Evolutionary conservation across 2,888 invertebrate species (phyloP).

Genomic region (Andrena praecox): DNA sequence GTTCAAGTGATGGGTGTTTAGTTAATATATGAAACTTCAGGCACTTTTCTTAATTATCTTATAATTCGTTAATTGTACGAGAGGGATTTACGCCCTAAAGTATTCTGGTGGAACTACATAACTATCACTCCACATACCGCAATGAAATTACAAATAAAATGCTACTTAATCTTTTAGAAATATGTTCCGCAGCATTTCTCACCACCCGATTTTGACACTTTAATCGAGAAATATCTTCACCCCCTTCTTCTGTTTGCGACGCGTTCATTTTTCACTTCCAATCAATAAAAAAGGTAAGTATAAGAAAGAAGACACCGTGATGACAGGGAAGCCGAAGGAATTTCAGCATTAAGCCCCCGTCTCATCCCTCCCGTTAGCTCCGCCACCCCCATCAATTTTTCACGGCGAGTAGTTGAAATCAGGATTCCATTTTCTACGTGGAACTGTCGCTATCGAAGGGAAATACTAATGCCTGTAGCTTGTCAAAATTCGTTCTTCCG

Average conservation of each 20-base stretch:
- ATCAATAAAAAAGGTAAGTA: constrained; percentile 3
- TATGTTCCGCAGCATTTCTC: too few species aligned
- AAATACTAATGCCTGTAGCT: constrained; percentile 43
- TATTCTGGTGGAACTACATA: too few species aligned
- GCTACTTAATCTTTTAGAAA: too few species aligned
- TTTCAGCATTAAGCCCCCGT: constrained; percentile 7
- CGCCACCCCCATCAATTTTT: constrained; percentile 42
- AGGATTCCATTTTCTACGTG: constrained; percentile 59
- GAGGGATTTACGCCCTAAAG: too few species aligned
- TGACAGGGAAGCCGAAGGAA: constrained; percentile 5
- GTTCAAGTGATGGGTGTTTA: too few species aligned
- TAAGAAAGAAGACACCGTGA: not conserved
- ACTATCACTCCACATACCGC: too few species aligned
- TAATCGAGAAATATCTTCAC: not conserved
- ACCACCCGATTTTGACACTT: not conserved
- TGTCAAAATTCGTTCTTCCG: constrained; percentile 20
- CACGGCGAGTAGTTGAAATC: constrained; percentile 61
- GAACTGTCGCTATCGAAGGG: constrained; percentile 15
- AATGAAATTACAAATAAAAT: too few species aligned
- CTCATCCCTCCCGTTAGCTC: not conserved
- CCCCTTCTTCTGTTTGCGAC: not conserved
- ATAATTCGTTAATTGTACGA: too few species aligned
- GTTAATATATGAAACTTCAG: too few species aligned
- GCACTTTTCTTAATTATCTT: too few species aligned
- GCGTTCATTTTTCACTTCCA: constrained; percentile 14